Evolutionary conservation across 2,113 vertebrate genomes (phyloP).

Genomic region (Pterocles gutturalis): DNA sequence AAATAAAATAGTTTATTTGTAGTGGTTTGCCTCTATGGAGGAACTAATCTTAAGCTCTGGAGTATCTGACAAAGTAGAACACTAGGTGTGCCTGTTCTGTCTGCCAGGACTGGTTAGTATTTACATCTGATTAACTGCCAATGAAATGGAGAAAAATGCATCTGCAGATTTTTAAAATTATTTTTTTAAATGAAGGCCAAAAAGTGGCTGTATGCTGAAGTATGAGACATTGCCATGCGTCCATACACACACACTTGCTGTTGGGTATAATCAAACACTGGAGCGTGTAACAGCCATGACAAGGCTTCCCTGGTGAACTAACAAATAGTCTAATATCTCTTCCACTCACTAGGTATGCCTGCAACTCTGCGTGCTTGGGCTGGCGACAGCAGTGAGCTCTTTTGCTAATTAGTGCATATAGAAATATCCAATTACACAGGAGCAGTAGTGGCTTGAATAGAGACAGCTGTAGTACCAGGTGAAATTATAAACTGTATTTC

Average conservation of each 20-base stretch:
- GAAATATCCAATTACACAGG: neutral
- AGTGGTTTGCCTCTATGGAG: neutral
- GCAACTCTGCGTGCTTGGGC: neutral
- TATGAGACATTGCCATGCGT: accelerated
- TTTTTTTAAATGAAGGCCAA: neutral
- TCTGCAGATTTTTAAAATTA: neutral
- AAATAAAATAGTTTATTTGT: slow-evolving; percentile 34
- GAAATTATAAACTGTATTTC: neutral
- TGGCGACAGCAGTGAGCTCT: neutral
- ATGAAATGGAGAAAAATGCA: neutral
- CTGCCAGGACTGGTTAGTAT: neutral
- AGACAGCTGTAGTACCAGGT: neutral
- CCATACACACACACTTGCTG: neutral
- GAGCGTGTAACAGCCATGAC: neutral
- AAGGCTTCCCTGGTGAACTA: neutral
- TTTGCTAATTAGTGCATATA: slow-evolving; percentile 3
- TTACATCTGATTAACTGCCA: neutral
- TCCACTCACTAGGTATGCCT: accelerated
- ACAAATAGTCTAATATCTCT: neutral
- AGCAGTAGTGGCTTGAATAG: neutral
- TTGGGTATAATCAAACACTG: neutral
- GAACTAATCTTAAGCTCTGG: neutral
- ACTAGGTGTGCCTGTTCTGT: neutral
- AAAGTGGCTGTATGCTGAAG: neutral
- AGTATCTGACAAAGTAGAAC: neutral